phyloP scores from a whole-genome alignment of 2,797 vertebrate genomes.

The Mormyrops attenuatus region DNA sequence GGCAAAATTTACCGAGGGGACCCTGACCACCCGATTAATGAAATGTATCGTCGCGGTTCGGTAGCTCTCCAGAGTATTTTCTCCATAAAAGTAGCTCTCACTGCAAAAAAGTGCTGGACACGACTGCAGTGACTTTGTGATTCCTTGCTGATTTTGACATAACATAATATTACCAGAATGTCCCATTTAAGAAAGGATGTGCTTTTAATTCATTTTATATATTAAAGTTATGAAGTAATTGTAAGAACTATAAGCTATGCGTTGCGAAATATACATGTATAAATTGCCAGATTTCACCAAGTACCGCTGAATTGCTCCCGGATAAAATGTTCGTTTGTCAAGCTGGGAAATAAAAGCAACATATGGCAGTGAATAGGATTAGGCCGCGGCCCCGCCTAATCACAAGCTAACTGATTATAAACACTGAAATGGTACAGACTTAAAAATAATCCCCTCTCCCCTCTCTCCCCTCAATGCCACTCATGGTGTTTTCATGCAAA shows the following conservation, averaged over 20 bases:
- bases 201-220: neutral
- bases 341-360: conserved; percentile 57
- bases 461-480: neutral
- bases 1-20: neutral
- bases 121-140: neutral
- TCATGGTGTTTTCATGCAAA: neutral
- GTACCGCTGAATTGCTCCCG: neutral
- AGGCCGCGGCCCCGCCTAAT: conserved; percentile 63
- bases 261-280: neutral
- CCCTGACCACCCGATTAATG: neutral
- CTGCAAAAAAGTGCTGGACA: neutral
- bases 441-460: conserved; percentile 22
- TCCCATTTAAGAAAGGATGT: neutral
- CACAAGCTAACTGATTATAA: conserved; percentile 44
- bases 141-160: neutral
- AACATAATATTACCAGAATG: neutral
- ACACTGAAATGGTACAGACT: conserved; percentile 21
- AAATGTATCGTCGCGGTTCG: neutral
- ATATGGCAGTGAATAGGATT: conserved; percentile 77
- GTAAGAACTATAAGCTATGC: neutral
- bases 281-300: neutral
- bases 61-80: neutral
- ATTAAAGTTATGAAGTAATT: neutral
- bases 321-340: conserved; percentile 38
- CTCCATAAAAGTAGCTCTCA: neutral